These are phyloP conservation scores for Gopherus evgoodei DNA, from an alignment of 2,113 vertebrate species.

Conservation along the genomic window DNA sequence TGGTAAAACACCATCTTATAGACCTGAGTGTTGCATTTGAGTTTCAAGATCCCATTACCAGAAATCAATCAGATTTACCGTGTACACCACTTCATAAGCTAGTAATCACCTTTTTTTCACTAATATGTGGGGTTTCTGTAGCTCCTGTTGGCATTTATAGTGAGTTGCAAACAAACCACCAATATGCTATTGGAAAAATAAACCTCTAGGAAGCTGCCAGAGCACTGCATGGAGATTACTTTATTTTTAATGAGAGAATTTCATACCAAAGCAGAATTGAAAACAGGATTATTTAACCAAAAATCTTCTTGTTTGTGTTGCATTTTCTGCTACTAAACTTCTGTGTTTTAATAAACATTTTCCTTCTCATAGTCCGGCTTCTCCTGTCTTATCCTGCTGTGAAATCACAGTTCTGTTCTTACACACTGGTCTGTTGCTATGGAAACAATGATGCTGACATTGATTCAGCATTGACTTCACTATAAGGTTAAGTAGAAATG, in stretches of 20 bases:
- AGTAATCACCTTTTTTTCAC: too few relatives aligned
- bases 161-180: too few relatives aligned
- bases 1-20: not conserved
- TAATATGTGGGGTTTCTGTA: not conserved
- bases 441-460: not conserved
- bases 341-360: not conserved
- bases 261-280: not conserved
- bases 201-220: not conserved
- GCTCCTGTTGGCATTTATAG: not conserved
- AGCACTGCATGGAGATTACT: not conserved
- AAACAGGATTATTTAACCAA: too few relatives aligned
- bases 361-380: not conserved
- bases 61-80: not conserved
- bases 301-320: not conserved
- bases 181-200: not conserved
- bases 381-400: not conserved
- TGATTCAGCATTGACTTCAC: too few relatives aligned
- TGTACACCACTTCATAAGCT: not conserved
- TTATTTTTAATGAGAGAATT: not conserved
- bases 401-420: not conserved
- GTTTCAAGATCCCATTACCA: not conserved
- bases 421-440: not conserved
- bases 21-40: not conserved
- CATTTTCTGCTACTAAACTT: not conserved
- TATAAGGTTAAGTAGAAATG: too few relatives aligned